Conservation (phyloP, 2,888 invertebrate species). For the Thalpophila matura region DNA sequence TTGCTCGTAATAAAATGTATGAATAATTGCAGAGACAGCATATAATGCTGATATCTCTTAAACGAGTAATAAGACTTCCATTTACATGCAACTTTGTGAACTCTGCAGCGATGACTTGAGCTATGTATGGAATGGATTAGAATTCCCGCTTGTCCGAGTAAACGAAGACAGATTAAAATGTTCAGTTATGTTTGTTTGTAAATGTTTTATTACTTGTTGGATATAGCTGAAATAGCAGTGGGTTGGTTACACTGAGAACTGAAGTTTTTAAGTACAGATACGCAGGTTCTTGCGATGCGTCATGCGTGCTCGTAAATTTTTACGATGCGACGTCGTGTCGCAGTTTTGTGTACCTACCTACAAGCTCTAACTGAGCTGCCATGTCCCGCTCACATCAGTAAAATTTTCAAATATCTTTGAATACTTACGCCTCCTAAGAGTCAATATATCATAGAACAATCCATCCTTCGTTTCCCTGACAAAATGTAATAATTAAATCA, state of each 20-base stretch:
- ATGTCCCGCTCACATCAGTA: no score
- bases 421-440: no score
- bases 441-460: no score
- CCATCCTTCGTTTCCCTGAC: no score
- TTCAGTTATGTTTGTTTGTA: constrained; percentile 14
- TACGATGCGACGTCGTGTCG: no score
- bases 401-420: no score
- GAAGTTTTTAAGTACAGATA: neutral
- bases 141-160: neutral
- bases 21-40: neutral
- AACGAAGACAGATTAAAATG: constrained; percentile 24
- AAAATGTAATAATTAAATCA: no score
- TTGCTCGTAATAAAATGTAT: neutral
- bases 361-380: no score
- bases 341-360: no score
- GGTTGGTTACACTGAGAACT: neutral
- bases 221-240: neutral
- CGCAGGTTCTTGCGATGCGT: no score
- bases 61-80: constrained; percentile 31
- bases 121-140: constrained; percentile 20
- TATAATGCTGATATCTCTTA: constrained; percentile 5
- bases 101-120: neutral
- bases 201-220: neutral
- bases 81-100: constrained; percentile 23
- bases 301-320: no score